Conservation (phyloP, 2,797 vertebrate species). For the Propithecus perrieri region DNA sequence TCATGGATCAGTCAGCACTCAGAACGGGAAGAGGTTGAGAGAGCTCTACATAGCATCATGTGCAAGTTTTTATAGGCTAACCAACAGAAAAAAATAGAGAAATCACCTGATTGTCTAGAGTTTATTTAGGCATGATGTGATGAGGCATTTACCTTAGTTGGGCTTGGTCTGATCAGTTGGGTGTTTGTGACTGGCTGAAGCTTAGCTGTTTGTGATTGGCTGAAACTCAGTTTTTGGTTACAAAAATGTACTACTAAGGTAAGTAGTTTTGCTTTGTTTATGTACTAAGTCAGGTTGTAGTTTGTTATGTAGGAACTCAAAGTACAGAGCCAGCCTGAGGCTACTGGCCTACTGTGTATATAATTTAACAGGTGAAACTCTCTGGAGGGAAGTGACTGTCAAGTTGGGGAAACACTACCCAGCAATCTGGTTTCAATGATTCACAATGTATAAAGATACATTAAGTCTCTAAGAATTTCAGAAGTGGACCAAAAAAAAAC, state of each 20-base stretch:
- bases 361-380: not conserved
- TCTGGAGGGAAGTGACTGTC: not conserved
- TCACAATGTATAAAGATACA: not conserved
- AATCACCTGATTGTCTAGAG: not conserved
- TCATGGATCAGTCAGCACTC: not conserved
- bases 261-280: not conserved
- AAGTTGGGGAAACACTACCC: not conserved
- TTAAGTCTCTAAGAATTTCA: not conserved
- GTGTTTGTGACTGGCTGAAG: not conserved
- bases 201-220: not conserved
- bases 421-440: not conserved
- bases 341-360: not conserved
- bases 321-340: not conserved
- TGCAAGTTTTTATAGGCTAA: not conserved
- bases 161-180: not conserved
- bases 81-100: not conserved
- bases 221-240: not conserved
- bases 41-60: not conserved
- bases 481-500: not conserved
- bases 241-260: not conserved
- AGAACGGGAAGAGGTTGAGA: not conserved
- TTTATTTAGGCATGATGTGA: not conserved
- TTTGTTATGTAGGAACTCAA: not conserved
- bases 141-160: not conserved
- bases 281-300: not conserved